These are phyloP conservation scores for Apostichopus parvimensis DNA, from an alignment of 35 echinoderm and acorn worm species.

Conservation along the genomic window DNA sequence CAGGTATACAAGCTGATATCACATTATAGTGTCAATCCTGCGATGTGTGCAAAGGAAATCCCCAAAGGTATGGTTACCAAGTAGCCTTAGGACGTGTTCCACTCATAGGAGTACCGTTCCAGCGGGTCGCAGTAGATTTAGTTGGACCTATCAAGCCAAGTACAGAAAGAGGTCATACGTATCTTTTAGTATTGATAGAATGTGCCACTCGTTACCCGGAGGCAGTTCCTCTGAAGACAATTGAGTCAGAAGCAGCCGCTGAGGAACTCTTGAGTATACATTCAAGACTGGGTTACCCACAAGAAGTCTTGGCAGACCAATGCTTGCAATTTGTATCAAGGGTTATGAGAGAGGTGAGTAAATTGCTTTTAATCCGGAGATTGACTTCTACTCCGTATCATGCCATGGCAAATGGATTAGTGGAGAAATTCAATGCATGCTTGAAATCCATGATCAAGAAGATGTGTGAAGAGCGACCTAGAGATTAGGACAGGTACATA, in stretches of 20 bases:
- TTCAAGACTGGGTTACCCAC: constrained; percentile 48
- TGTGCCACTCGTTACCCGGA: constrained; percentile 71
- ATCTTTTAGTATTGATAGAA: constrained; percentile 51
- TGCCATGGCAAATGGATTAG: constrained; percentile 62
- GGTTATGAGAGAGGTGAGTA: constrained; percentile 28
- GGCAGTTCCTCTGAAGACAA: constrained; percentile 32
- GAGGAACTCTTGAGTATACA: constrained; percentile 64
- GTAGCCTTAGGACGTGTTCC: constrained; percentile 54
- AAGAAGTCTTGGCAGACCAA: constrained; percentile 67
- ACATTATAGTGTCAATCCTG: constrained; percentile 57
- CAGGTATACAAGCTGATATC: constrained; percentile 59
- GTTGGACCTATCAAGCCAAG: constrained; percentile 62
- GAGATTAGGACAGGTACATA: constrained; percentile 19
- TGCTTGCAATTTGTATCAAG: constrained; percentile 35
- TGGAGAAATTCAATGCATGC: constrained; percentile 60
- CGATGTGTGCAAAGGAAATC: constrained; percentile 68
- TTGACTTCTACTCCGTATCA: constrained; percentile 71
- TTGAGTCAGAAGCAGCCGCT: constrained; percentile 62
- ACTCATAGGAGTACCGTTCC: constrained; percentile 60
- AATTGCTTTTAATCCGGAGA: constrained; percentile 50
- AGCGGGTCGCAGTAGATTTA: constrained; percentile 64
- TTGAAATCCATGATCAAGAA: constrained; percentile 64
- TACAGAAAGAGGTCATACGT: constrained; percentile 55
- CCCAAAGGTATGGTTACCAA: constrained; percentile 63
- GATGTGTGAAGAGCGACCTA: constrained; percentile 63